Base-by-base conservation (phyloP, 2,888 invertebrate species). In the Drosophila pegasa region DNA sequence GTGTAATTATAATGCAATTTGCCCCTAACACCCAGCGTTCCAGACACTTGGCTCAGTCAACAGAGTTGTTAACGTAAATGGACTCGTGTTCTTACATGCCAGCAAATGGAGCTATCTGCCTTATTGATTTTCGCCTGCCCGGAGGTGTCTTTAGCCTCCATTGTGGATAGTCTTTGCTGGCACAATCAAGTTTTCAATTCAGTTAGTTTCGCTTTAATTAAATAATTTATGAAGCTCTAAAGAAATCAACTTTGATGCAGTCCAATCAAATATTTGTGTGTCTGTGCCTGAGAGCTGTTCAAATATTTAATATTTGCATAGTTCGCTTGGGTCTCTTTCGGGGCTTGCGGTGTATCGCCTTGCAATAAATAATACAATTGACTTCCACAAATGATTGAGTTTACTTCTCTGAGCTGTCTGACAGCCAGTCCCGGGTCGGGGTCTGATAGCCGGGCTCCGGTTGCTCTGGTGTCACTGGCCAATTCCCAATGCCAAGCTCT, bases 221-320 rank as follows among this genome's bases (percentile, higher is more conserved):
- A 58, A 40, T 62, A 33, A 33, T 16, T 40, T 31, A 62, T 31
- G 31, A 14, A 25, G 33, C 27, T 27, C 10, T 22, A 25, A 20
- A 16, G 25, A 27, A 63, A 41, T 9, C 33, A 14, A 10, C 31
- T 31, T 31, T 9, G 33, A 4, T 25, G 62, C 48, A 22, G 40
- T 63, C 20, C 27, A 41, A 63, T 43, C 37, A 64, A 45, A 64
- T 35, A 37, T 41, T 45, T 35, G 54, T 43, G n/a, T 20, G 33
- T 20, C 33, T 64, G 37, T 20, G 10, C 16, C 37, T 10, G n/a
- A 58, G 71, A 60, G 72, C 76, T 74, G 43, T 58, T 50, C 51
- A 73, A 74, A 73, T 58, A 74, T 66, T 48, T 6, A 56, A 51
- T 61, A 61, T 62, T 64, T 76, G 58, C 41, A 47, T 55, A 48